Evolutionary conservation across 2,113 vertebrate species (phyloP), one percentile per base, ranked within the genome.

Genomic region (Oncorhynchus nerka): DNA sequence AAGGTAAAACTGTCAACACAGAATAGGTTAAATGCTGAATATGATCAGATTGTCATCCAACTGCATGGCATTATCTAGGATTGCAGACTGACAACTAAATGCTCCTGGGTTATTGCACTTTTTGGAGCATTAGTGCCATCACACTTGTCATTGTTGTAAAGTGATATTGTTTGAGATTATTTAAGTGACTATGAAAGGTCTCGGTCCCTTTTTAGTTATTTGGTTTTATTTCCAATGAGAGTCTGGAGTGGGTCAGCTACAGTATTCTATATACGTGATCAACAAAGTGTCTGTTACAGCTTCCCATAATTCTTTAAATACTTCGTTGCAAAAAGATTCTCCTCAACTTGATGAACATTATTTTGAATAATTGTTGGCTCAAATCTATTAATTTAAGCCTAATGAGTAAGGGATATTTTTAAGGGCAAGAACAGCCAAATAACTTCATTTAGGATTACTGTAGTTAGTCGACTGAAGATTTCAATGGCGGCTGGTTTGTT

Each of bases 11-110:
- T 11, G 39, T 45, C 39, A 45, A 9, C 39, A 39, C 85, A 82
- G 85, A 86, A 82, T 91, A 91, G 79, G 84, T 91, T 87, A 83
- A 89, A 88, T 80, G 67, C 80, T 75, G 83, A 55, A 81, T 83
- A 79, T 83, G 80, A 89, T 93, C 78, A 86, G 89, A 84, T 89
- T 88, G 83, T 89, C 82, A 93, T 93, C 89, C 88, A 90, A 93
- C 94, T 97, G 95, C 96, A 96, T 97, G 96, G 93, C 94, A 93
- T 92, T 94, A 89, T 93, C 90, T 94, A 93, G 66, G 91, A 93
- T 83, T 91, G 92, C 94, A 94, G 92, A 94, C 92, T 93, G 91
- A 94, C 91, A 80, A 87, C 87, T 91, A 89, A 90, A 70, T 32
- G 84, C 89, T 90, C 39, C 39, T 11, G 9, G 39, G 39, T 45